Base-by-base conservation (phyloP, 2,888 invertebrate species). In the Phengaris alcon region DNA sequence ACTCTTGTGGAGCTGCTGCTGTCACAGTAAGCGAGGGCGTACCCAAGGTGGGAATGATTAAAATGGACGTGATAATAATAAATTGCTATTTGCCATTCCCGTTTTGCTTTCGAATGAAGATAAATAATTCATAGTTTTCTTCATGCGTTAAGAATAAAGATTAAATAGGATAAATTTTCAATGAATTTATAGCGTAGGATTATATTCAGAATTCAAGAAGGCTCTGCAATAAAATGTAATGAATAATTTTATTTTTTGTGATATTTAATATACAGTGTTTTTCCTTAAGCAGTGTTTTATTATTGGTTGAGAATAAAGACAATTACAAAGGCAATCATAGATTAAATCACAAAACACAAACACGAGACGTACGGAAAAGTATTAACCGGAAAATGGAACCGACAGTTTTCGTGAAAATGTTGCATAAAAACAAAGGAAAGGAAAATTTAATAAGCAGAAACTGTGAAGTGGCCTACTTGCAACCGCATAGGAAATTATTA, bases 361-460 rank as follows among this genome's bases (percentile, higher is more conserved):
- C 64, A 12, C 35, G 12, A 52, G 59, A 54, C 76, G 64, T 44
- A 46, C 64, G 72, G 69, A 54, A 73, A 73, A 73, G 3, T 73
- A 44, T 73, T 9, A 64, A 64, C 74, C 69, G 13, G 74, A 64
- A 70, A 48, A 59, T 57, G 59, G 48, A 75, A 55, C 68, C 46
- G 51, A 69, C 75, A 69, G 46, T 48, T 46, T 55, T 55, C 59
- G 74, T 64, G 64, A 64, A 64, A 64, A 64, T 35, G 48, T 48
- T 48, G 8, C 48, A 44, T 64, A 52, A 9, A 64, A 64, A 64
- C 64, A 64, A 64, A 64, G 13, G 10, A 59, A 15, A 64, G 64
- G 64, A 35, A 64, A 64, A 64, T 64, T 64, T 10, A 12, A 52
- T 52, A 52, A 52, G 12, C 12, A 52, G 10, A 52, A 6, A 35